phyloP scores from a whole-genome alignment of 2,797 vertebrate species.

The Eutrigla gurnardus region DNA sequence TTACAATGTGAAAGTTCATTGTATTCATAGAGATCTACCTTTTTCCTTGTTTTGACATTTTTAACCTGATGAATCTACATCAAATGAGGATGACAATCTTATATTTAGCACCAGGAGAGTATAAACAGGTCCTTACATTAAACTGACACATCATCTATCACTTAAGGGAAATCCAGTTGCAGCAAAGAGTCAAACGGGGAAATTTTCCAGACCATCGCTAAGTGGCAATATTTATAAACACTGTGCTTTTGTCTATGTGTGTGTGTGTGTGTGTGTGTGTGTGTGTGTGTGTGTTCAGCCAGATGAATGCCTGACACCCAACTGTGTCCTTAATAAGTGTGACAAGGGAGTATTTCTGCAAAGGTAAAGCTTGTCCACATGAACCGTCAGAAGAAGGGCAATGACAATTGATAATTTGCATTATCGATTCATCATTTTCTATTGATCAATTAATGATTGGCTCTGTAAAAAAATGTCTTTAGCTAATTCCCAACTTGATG shows the following conservation, averaged over 20 bases:
- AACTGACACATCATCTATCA: constrained; percentile 21
- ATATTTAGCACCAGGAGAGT: background rate
- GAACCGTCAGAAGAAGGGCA: background rate
- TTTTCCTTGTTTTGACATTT: background rate
- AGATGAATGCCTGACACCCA: constrained; percentile 23
- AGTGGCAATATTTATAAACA: constrained; percentile 39
- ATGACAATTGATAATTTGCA: background rate
- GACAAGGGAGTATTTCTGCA: constrained; percentile 42
- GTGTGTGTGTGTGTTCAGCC: background rate
- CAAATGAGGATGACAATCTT: background rate
- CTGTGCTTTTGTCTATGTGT: background rate
- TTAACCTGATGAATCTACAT: background rate
- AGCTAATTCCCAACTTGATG: background rate
- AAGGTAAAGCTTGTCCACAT: constrained; percentile 26
- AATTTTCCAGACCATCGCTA: constrained; percentile 44
- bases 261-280: constrained; percentile 32
- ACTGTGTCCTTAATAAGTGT: constrained; percentile 57
- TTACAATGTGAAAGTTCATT: background rate
- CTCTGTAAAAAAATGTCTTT: background rate
- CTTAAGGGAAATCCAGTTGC: constrained; percentile 16
- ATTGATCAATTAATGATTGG: background rate
- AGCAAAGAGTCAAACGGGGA: constrained; percentile 22
- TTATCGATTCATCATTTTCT: background rate
- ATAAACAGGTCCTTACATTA: constrained; percentile 5
- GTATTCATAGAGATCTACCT: background rate